Conservation (phyloP, 2,797 vertebrate species). For the Somateria mollissima region DNA sequence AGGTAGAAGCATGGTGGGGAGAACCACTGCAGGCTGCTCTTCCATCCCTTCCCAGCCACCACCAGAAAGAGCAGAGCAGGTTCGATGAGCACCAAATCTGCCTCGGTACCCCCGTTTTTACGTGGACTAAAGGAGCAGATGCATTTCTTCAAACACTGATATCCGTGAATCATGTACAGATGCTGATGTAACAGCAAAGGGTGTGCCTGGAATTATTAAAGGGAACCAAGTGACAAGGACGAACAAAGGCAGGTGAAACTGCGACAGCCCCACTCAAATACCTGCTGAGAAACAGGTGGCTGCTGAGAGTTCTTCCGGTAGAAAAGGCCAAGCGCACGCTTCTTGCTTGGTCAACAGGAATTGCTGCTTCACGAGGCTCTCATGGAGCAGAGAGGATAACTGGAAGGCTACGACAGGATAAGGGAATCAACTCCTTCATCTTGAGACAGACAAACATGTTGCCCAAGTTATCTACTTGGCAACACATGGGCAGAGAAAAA, state of each 20-base stretch:
- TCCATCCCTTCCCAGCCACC: neutral
- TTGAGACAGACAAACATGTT: neutral
- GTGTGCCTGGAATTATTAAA: conserved; percentile 45
- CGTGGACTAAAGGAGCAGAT: neutral
- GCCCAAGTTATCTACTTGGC: neutral
- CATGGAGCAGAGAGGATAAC: conserved; percentile 25
- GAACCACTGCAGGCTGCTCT: neutral
- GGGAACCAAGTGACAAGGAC: conserved; percentile 44
- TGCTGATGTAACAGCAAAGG: conserved; percentile 34
- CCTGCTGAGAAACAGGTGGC: neutral
- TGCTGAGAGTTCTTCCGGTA: neutral
- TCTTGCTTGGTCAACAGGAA: neutral
- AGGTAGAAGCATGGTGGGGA: neutral
- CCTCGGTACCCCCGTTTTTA: neutral
- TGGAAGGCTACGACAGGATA: neutral
- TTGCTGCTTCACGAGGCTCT: neutral
- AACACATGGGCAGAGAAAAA: neutral
- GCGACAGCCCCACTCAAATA: neutral
- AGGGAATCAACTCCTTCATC: neutral
- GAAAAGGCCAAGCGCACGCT: neutral
- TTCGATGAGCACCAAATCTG: rapidly evolving
- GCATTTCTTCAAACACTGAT: conserved; percentile 12
- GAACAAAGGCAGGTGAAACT: conserved; percentile 36
- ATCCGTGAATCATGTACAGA: conserved; percentile 46
- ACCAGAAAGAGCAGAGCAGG: neutral